These are phyloP conservation scores for Germaria angustata DNA, from an alignment of 2,888 invertebrate genomes.

Conservation along the genomic window DNA sequence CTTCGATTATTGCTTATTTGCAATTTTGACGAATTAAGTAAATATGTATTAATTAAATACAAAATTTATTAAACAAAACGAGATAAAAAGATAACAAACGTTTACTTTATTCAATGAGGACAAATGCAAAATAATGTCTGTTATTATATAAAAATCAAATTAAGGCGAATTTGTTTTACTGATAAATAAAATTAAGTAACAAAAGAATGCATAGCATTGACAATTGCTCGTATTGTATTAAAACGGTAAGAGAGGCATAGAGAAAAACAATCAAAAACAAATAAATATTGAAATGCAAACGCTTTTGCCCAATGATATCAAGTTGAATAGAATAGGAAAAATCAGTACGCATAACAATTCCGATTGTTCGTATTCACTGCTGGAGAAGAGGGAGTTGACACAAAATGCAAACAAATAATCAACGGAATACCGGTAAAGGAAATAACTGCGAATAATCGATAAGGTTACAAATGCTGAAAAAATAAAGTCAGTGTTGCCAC, in stretches of 20 bases:
- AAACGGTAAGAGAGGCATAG: background rate
- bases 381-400: constrained; percentile 4
- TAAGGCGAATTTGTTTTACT: background rate
- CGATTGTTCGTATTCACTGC: background rate
- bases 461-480: background rate
- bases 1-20: too few species aligned
- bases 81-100: background rate
- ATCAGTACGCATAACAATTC: background rate
- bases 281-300: constrained; percentile 8
- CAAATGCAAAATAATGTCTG: background rate
- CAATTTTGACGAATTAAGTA: too few species aligned
- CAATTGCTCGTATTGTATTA: too few species aligned
- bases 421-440: constrained; percentile 10
- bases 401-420: constrained; percentile 9
- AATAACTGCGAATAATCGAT: constrained; percentile 52
- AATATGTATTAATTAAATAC: background rate
- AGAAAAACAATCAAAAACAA: background rate
- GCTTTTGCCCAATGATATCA: constrained; percentile 3
- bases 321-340: background rate
- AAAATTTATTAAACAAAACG: background rate
- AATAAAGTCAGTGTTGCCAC: background rate
- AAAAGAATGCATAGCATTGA: too few species aligned
- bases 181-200: background rate
- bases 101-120: background rate
- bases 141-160: background rate